These are phyloP conservation scores for Carollia perspicillata DNA, from an alignment of 2,113 vertebrate genomes.

Conservation along the genomic window DNA sequence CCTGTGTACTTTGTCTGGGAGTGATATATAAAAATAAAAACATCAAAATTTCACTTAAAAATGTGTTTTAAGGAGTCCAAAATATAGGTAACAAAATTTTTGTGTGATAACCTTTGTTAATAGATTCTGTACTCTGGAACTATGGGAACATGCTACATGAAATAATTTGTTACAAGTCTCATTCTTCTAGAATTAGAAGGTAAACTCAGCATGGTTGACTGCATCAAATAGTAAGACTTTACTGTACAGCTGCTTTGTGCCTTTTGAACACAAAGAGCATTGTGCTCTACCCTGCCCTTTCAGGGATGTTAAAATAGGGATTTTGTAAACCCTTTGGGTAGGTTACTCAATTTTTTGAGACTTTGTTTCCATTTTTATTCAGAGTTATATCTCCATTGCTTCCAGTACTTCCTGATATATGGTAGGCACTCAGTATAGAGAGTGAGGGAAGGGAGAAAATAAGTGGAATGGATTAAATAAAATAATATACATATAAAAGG, in stretches of 20 bases:
- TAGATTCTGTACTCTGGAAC: not conserved
- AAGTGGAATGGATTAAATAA: not conserved
- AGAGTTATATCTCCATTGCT: not conserved
- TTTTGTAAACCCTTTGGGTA: not conserved
- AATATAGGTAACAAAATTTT: not conserved
- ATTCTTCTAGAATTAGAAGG: constrained; percentile 1
- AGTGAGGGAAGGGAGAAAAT: not conserved
- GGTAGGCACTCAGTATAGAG: not conserved
- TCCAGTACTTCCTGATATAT: not conserved
- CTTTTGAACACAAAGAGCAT: not conserved
- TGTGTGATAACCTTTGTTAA: not conserved
- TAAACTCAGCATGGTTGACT: not conserved
- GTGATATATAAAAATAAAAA: not conserved
- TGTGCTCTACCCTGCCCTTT: not conserved
- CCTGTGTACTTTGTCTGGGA: not conserved
- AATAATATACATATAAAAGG: not conserved
- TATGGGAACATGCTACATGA: not conserved
- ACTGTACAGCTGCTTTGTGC: not conserved
- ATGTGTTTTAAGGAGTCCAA: constrained; percentile 2
- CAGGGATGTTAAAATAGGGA: not conserved
- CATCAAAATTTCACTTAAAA: not conserved
- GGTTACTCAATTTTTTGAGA: constrained; percentile 27
- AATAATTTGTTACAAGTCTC: not conserved
- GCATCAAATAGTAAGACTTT: not conserved
- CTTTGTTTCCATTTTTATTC: constrained; percentile 16